Percentiles rank a stretch among this genome's conserved stretches.
These are phyloP conservation scores for Glaucomys volans DNA, from an alignment of 2,113 vertebrate species.

Conservation along the genomic window DNA sequence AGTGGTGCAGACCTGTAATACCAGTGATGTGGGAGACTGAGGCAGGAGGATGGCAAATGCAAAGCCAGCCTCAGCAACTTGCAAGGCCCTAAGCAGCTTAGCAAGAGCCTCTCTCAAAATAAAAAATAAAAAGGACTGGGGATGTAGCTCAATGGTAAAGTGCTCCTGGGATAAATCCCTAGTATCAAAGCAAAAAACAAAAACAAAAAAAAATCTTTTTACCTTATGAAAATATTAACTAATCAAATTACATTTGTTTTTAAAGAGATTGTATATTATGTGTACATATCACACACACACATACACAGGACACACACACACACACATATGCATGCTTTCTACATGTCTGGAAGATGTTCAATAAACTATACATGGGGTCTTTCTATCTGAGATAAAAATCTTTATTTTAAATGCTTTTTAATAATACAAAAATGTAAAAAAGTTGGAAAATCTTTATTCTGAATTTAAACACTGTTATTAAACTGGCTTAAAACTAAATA, in stretches of 20 bases:
- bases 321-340: not conserved
- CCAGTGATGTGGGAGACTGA: not conserved
- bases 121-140: not conserved
- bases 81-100: not conserved
- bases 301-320: not conserved
- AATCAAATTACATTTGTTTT: not conserved
- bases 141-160: not conserved
- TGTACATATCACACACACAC: too few species aligned
- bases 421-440: not conserved
- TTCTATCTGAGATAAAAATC: conserved; percentile 28
- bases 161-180: not conserved
- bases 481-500: conserved; percentile 21
- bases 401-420: conserved; percentile 47
- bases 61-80: not conserved
- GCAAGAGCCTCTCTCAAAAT: not conserved
- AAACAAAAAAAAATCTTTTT: not conserved
- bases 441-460: conserved; percentile 26
- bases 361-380: not conserved
- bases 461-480: not conserved
- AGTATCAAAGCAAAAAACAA: not conserved
- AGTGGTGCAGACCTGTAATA: not conserved
- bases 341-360: not conserved
- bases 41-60: not conserved
- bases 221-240: conserved; percentile 20
- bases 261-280: not conserved